Base-by-base conservation (phyloP, 2,888 invertebrate genomes). In the Cinara cedri region DNA sequence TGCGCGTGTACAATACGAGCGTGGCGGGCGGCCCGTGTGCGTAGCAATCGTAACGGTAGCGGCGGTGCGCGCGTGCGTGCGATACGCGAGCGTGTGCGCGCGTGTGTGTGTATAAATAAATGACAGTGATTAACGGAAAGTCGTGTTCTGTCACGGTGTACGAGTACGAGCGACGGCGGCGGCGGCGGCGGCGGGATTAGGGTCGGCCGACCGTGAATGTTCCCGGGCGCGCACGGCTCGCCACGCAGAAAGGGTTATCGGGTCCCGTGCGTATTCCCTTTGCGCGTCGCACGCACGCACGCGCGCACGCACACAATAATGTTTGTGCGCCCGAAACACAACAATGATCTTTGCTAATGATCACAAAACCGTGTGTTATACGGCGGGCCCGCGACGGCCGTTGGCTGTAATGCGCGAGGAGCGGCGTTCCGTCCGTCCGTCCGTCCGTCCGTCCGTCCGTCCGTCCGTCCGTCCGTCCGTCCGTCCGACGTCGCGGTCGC, bases 311-410 rank as follows among this genome's bases (percentile, higher is more conserved):
- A 66, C 60, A 21, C 76, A 44, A n/a, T n/a, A n/a, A 57, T 76
- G 76, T 75, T 66, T 74, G 78, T 26, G 60, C 76, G 74, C 44
- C 26, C 54, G 63, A 75, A 75, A 75, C 74, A 75, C 19, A 75
- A 75, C 74, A 75, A 75, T 75, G 74, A 75, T 75, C 74, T 75
- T 75, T 75, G 74, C 74, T 75, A 75, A 75, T 75, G 74, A 75
- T 75, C 74, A 75, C 74, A 75, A 75, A 81, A 62, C 81, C 76
- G 65, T 74, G 66, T 75, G 63, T 68, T 66, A 34, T 34, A 65
- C 65, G 60, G 19, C 10, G 21, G 44, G n/a, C n/a, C 71, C 62
- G 72, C 63, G 80, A 65, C 46, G 2, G 44, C 60, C 60, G 78
- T 34, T 6, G 34, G 6, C 34, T 3, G 34, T 34, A 34, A 24